Evolutionary conservation across 2,888 invertebrate species (phyloP), one percentile per base, ranked within the genome.

Genomic region (Lamellibrachia satsuma): DNA sequence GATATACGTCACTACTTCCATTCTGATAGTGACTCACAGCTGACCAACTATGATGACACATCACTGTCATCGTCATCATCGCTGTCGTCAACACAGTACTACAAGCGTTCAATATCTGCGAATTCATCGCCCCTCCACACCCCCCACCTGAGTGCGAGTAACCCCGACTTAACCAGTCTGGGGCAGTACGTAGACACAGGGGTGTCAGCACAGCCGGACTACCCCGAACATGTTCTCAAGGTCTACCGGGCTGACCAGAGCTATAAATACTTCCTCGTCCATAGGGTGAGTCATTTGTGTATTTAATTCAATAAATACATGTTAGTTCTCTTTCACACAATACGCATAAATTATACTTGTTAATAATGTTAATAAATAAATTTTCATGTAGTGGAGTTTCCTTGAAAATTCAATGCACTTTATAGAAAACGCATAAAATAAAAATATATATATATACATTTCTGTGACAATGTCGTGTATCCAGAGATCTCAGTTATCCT

Each of bases 171-270:
- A 90, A 95, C 95, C 0, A 93, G 93, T n/a, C 92, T 93, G 8
- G 93, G 94, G 2, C 94, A 95, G 15, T 93, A 93, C 27, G 93
- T 94, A 2, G 95, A 95, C 75, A 95, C 95, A 27, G 75, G 93
- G 57, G 57, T 57, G 75, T 75, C 75, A 0, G 15, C 75, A 15
- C 93, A 93, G 90, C 93, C 93, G 7, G 96, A 96, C 90, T 95
- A 94, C 96, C 99, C 99, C 3, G 99, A 99, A 96, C 99, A 99
- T 97, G 99, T 99, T 60, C 97, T 99, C 91, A 99, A 99, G 97
- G 92, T 99, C 98, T 97, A 98, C 98, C 97, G 98, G 94, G 95
- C 98, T 55, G 99, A 99, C 97, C 99, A 99, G 97, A 98, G 98
- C 90, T 99, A 98, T 97, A 99, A 99, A 97, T 99, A 99, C 97